These are phyloP conservation scores for Oxycera nigricornis DNA, from an alignment of 2,888 invertebrate species.

Conservation along the genomic window DNA sequence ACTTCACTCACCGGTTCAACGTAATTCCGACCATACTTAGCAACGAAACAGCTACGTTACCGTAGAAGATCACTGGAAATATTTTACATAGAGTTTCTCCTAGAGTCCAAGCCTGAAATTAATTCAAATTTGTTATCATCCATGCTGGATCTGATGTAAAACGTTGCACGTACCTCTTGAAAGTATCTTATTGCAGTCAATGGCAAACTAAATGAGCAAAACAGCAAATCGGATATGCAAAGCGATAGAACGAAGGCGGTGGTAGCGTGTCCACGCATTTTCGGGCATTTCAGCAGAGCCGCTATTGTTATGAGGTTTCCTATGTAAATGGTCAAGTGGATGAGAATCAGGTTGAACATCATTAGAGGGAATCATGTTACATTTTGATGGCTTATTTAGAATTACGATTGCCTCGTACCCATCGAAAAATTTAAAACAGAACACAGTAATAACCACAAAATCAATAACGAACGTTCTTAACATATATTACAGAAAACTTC, in stretches of 20 bases:
- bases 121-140: background rate
- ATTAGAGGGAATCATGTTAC: too few species aligned
- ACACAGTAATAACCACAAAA: too few species aligned
- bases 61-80: constrained; percentile 89
- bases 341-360: too few species aligned
- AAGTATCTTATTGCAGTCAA: constrained; percentile 84
- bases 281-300: constrained; percentile 78
- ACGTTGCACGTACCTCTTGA: constrained; percentile 65
- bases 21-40: constrained; percentile 91
- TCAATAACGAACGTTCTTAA: too few species aligned
- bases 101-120: constrained; percentile 72
- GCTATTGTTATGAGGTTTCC: constrained; percentile 84
- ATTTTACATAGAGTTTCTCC: constrained; percentile 80
- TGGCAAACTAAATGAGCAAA: constrained; percentile 84
- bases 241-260: constrained; percentile 88
- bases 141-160: too few species aligned
- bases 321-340: too few species aligned
- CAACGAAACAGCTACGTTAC: constrained; percentile 86
- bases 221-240: constrained; percentile 84
- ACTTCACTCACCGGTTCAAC: constrained; percentile 74
- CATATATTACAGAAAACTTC: too few species aligned
- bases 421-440: too few species aligned
- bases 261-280: constrained; percentile 82
- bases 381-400: too few species aligned
- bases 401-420: too few species aligned